Conservation (phyloP, 2,113 vertebrate species). For the Lates calcarifer region DNA sequence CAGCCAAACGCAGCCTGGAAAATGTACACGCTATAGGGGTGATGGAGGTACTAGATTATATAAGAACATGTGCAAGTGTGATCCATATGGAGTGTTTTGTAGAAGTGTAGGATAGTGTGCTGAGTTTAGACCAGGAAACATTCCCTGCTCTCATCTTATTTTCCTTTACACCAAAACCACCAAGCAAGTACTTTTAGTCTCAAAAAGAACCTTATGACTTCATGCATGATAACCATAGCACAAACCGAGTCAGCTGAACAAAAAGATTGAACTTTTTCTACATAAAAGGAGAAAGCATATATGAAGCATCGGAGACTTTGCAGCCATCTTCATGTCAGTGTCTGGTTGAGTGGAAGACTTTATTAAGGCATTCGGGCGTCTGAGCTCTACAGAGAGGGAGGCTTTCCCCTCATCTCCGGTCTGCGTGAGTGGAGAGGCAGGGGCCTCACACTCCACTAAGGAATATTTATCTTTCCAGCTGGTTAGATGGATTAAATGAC, state of each 20-base stretch:
- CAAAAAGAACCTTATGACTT: slow-evolving; percentile 23
- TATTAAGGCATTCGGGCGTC: slow-evolving; percentile 64
- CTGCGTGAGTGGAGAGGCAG: slow-evolving; percentile 74
- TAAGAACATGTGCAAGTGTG: slow-evolving; percentile 21
- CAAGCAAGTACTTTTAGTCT: slow-evolving; percentile 18
- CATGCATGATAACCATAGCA: slow-evolving; percentile 13
- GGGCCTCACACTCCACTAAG: slow-evolving; percentile 79
- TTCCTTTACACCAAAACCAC: slow-evolving; percentile 12
- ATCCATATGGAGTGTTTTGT: neutral
- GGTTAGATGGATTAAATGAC: slow-evolving; percentile 85
- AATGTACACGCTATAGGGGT: slow-evolving; percentile 60
- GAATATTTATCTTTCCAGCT: slow-evolving; percentile 86
- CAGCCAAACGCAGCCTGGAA: slow-evolving; percentile 74
- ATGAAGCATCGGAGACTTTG: slow-evolving; percentile 28
- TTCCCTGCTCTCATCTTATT: slow-evolving; percentile 2
- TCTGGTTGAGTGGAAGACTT: slow-evolving; percentile 69
- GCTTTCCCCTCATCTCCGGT: slow-evolving; percentile 79
- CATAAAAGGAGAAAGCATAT: slow-evolving; percentile 29
- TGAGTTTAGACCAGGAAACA: slow-evolving; percentile 15
- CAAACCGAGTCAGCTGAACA: slow-evolving; percentile 26
- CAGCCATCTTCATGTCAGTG: slow-evolving; percentile 55
- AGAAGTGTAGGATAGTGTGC: neutral
- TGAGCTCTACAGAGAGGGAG: slow-evolving; percentile 62
- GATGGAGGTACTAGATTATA: neutral
- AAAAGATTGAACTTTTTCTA: slow-evolving; percentile 28